Base-by-base conservation (phyloP, 2,888 invertebrate species). In the Xiphydria camelus region DNA sequence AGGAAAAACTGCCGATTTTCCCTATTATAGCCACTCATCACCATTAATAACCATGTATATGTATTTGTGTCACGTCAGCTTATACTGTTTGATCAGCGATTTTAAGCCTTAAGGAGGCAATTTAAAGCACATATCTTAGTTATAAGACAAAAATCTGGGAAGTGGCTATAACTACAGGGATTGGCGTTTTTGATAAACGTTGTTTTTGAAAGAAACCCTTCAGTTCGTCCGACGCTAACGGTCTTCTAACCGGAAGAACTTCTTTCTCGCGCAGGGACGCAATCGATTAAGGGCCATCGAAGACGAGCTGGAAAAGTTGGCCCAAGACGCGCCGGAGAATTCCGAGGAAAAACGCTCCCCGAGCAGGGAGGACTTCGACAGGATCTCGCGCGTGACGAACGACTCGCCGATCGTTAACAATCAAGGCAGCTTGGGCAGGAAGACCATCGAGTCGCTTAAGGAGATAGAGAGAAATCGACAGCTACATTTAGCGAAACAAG, bases 391-490 rank as follows among this genome's bases (percentile, higher is more conserved):
- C 73, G 88, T 92, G n/a, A 91, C 91, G 0, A 85, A 84, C 10
- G 87, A 88, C 69, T 88, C 91, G 1, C 91, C 91, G 3, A 84
- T 91, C 46, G 77, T 77, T 41, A 72, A 72, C 42, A 78, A 87
- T 44, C 82, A 85, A 3, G 84, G 83, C 41, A 84, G 87, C 2
- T 76, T 88, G 31, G 88, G 89, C 12, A 84, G 86, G 49, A 85
- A 89, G 66, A 90, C 92, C 1, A 82, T 91, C 57, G 91, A 91
- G 61, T 93, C 93, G 57, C 80, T 94, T 47, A 88, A 88, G 78
- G 93, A 94, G 77, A 91, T 94, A 49, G 94, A 94, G 75, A 83
- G 90, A 62, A 93, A 92, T 75, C 79, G 94, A 43, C 85, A 91
- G 66, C 81, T 89, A 59, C 87, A 93, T 81, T 79, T 94, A 67